Evolutionary conservation across 2,797 vertebrate species (phyloP), one percentile per base, ranked within the genome.

Genomic region (Pseudochromis fuscus): DNA sequence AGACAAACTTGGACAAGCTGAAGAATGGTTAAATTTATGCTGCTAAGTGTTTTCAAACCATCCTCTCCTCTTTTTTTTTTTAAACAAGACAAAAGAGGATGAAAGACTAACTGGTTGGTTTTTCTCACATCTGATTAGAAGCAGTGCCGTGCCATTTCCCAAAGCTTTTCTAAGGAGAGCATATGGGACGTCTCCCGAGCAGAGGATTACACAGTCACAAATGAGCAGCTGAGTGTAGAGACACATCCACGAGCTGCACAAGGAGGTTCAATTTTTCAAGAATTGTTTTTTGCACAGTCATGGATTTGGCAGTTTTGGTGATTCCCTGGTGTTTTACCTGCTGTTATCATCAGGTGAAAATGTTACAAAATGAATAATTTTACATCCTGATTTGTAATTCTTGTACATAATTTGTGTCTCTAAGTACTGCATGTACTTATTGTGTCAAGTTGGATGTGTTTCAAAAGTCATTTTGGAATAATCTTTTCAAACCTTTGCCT

Each of bases 171-270:
- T 9, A 25, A n/a, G 4, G 44, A 21, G 19, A 45, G 27, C 55
- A 53, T 60, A 16, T 19, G 45, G 27, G 19, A 60, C 37, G 16
- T 55, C 35, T 67, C 40, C 52, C 30, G 40, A 55, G 44, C 61
- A 71, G 25, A 21, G 23, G 56, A 66, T 67, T 57, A 49, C 11
- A 21, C 42, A 38, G 40, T 25, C 57, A 72, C 40, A 66, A 77
- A 70, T 42, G 23, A 59, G 65, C 55, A 19, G 48, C 3, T 19
- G 6, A 71, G 33, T 49, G 24, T 19, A 7, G 63, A 45, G 21
- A 40, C n/a, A 45, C 40, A 38, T 45, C 23, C 45, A 52, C 16
- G 27, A 23, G 28, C 37, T 48, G 49, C 28, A 35, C 23, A 37
- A 69, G 31, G 31, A 27, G 45, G 37, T 3, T 44, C 24, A 37